Evolutionary conservation across 2,888 invertebrate species (phyloP).

Genomic region (Onthophagus sagittarius): DNA sequence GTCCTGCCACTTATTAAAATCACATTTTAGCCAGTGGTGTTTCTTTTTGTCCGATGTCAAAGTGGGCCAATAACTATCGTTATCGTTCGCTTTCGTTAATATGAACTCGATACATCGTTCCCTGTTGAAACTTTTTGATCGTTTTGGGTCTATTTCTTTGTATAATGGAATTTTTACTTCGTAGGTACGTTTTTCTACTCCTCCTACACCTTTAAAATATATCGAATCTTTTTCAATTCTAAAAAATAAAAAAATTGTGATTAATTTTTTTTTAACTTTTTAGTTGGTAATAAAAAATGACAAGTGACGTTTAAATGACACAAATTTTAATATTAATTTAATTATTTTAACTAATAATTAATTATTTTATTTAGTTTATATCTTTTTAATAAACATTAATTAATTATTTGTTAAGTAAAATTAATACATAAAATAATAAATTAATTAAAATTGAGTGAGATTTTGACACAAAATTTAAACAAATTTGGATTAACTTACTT

Average conservation of each 20-base stretch:
- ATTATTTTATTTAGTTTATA: no score
- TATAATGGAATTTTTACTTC: conserved; percentile 85
- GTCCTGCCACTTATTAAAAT: conserved; percentile 97
- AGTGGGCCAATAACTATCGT: conserved; percentile 82
- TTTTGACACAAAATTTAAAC: not conserved
- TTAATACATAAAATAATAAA: no score
- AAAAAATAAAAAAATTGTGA: conserved; percentile 20
- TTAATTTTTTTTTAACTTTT: conserved; percentile 7
- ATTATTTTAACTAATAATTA: no score
- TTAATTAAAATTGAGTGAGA: not conserved
- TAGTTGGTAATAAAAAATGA: conserved; percentile 13
- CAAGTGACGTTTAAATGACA: not conserved
- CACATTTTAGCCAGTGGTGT: conserved; percentile 93
- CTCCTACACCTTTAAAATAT: conserved; percentile 81
- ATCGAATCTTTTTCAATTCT: conserved; percentile 69
- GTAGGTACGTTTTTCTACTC: conserved; percentile 78
- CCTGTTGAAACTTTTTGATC: conserved; percentile 67
- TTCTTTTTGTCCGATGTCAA: conserved; percentile 83
- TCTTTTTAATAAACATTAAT: no score
- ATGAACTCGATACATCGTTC: conserved; percentile 73
- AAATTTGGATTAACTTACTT: conserved; percentile 48
- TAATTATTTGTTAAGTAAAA: no score
- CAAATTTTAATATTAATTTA: no score
- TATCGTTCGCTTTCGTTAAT: conserved; percentile 61
- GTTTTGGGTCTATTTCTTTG: conserved; percentile 77